Percentiles rank a stretch among this genome's conserved stretches.
These are phyloP conservation scores for Agrotis exclamationis DNA, from an alignment of 2,888 invertebrate species.

Conservation along the genomic window DNA sequence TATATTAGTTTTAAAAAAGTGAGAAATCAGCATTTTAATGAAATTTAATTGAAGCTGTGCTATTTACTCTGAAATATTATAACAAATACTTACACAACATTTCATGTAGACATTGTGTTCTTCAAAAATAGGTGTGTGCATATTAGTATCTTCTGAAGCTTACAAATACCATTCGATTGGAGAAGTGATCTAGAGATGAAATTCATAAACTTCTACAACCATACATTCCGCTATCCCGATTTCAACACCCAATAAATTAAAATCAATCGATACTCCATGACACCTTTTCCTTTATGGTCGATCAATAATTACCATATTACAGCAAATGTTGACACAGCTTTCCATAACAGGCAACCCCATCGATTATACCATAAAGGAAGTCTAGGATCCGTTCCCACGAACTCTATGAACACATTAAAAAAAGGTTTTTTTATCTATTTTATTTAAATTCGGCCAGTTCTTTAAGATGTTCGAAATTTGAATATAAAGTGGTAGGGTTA, in stretches of 20 bases:
- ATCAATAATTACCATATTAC: constrained; percentile 84
- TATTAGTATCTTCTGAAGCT: too few species aligned
- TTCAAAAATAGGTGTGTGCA: not conserved
- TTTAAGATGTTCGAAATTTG: constrained; percentile 84
- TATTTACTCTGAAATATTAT: too few species aligned
- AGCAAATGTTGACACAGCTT: constrained; percentile 89
- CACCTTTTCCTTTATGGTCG: constrained; percentile 68
- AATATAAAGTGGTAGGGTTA: constrained; percentile 86
- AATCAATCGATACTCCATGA: constrained; percentile 70
- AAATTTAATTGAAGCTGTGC: too few species aligned
- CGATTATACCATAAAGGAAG: constrained; percentile 84
- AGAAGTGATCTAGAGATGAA: not conserved
- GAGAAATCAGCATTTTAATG: too few species aligned
- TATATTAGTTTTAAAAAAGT: too few species aligned
- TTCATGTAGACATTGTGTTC: not conserved
- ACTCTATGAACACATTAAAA: constrained; percentile 86
- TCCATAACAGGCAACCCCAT: constrained; percentile 86
- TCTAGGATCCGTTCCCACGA: constrained; percentile 73
- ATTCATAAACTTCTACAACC: not conserved
- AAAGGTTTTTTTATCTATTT: constrained; percentile 81
- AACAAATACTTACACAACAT: too few species aligned
- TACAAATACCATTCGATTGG: not conserved
- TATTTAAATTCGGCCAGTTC: constrained; percentile 79
- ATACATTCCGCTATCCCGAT: constrained; percentile 17
- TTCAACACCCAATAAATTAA: constrained; percentile 65